Conservation (phyloP, 2,888 invertebrate species). For the Amiota communis region DNA sequence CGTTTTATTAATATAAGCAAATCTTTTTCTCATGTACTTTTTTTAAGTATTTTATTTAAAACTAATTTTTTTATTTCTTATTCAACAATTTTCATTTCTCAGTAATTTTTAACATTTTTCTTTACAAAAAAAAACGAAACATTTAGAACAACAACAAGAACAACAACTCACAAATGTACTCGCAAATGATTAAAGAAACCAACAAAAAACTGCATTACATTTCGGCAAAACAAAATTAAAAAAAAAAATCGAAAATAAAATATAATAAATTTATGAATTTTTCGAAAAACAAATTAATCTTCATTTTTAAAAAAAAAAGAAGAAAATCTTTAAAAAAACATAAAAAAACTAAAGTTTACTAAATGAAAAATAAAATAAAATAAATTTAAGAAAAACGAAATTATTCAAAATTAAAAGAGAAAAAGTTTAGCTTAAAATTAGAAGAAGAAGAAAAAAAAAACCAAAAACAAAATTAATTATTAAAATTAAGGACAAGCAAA, state of each 20-base stretch:
- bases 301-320: constrained; percentile 8
- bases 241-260: constrained; percentile 29
- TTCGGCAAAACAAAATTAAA: constrained; percentile 23
- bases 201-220: too few relatives aligned
- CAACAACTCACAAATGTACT: constrained; percentile 47
- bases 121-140: constrained; percentile 28
- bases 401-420: constrained; percentile 26
- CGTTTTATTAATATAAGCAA: constrained; percentile 25
- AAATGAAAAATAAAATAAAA: constrained; percentile 52
- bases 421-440: constrained; percentile 26
- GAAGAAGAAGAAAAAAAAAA: constrained; percentile 1
- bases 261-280: constrained; percentile 27
- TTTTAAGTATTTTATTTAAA: constrained; percentile 30
- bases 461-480: constrained; percentile 44
- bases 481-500: constrained; percentile 35
- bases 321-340: constrained; percentile 1
- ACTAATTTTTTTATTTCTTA: constrained; percentile 17
- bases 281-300: constrained; percentile 18
- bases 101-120: not conserved
- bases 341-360: constrained; percentile 51
- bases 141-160: constrained; percentile 46
- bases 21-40: constrained; percentile 39
- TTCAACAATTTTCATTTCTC: constrained; percentile 22
- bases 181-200: too few relatives aligned
- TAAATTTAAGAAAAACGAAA: constrained; percentile 39